These are phyloP conservation scores for Manis pentadactyla DNA, from an alignment of 2,797 vertebrate species.

Conservation along the genomic window DNA sequence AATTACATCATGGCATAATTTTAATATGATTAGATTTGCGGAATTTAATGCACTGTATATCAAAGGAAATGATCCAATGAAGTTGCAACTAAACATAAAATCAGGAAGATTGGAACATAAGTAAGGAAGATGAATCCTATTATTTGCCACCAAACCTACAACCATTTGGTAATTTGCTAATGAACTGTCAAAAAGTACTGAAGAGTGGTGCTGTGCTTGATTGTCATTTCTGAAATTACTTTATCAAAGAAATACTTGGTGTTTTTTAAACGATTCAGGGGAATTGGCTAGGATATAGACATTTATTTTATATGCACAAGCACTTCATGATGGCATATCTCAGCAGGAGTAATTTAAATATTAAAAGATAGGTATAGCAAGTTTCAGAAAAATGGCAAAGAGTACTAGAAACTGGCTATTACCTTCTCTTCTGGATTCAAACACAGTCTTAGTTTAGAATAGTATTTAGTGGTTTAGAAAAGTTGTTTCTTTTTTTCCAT, in stretches of 20 bases:
- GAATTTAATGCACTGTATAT: constrained; percentile 6
- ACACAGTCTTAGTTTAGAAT: background rate
- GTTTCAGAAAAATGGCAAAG: background rate
- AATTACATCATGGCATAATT: constrained; percentile 19
- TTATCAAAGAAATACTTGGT: background rate
- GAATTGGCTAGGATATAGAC: background rate
- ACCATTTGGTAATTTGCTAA: background rate
- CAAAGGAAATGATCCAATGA: constrained; percentile 32
- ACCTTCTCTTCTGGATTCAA: background rate
- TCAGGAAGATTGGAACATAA: background rate
- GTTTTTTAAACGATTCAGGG: background rate
- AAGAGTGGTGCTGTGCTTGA: constrained; percentile 38
- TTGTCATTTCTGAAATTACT: background rate
- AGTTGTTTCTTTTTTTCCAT: background rate
- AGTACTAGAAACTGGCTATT: background rate
- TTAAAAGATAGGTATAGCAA: background rate
- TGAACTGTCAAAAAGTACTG: background rate
- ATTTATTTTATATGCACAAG: background rate
- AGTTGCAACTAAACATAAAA: constrained; percentile 32
- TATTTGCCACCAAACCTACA: background rate
- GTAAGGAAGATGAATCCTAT: background rate
- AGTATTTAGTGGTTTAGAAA: background rate
- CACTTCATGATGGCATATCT: background rate
- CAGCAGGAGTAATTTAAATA: background rate
- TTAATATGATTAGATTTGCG: background rate